Evolutionary conservation across 2,888 invertebrate genomes (phyloP).

Genomic region (Tromatobia lineatoria): DNA sequence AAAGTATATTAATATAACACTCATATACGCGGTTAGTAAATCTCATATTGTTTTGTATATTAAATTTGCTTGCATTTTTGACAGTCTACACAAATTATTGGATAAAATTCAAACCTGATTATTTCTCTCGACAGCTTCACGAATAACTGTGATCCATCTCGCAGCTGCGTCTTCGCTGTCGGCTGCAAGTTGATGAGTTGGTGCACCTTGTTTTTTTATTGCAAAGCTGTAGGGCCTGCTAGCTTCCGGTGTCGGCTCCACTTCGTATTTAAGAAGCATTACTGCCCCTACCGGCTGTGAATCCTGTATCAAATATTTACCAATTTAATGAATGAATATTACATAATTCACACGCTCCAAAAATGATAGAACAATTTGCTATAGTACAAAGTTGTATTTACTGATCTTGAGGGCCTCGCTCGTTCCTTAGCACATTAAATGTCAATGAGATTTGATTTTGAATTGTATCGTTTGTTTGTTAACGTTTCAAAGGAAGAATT

Average conservation of each 20-base stretch:
- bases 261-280: constrained; percentile 93
- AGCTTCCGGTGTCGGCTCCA: constrained; percentile 88
- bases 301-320: constrained; percentile 87
- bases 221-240: constrained; percentile 91
- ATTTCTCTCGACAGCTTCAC: constrained; percentile 92
- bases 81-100: background rate
- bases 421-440: too few species aligned
- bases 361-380: too few species aligned
- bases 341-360: background rate
- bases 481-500: too few species aligned
- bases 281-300: constrained; percentile 96
- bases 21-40: too few species aligned
- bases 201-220: constrained; percentile 90
- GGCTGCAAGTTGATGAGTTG: constrained; percentile 92
- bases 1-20: too few species aligned
- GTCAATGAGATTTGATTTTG: too few species aligned
- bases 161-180: constrained; percentile 91
- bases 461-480: too few species aligned
- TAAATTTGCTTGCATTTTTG: too few species aligned
- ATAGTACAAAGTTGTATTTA: too few species aligned
- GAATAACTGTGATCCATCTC: constrained; percentile 92
- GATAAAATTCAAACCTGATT: constrained; percentile 86
- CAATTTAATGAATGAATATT: background rate
- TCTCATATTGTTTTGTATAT: too few species aligned
- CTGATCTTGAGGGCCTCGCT: too few species aligned